These are phyloP conservation scores for Campoplex capitator DNA, from an alignment of 2,888 invertebrate species.

Conservation along the genomic window DNA sequence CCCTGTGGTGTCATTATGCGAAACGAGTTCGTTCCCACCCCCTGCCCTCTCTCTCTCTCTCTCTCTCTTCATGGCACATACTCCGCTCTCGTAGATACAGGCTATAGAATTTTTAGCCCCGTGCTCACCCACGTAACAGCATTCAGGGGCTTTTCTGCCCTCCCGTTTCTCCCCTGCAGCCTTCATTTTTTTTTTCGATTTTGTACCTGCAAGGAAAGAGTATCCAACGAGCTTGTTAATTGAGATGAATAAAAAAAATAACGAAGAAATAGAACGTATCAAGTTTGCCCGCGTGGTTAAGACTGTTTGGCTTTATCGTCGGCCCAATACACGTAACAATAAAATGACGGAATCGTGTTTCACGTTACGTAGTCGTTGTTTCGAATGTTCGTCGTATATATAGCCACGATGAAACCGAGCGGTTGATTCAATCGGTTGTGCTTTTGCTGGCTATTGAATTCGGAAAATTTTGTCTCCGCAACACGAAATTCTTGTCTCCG, in stretches of 20 bases:
- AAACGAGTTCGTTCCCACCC: slow-evolving; percentile 56
- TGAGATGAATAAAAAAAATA: background rate
- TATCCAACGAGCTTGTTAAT: background rate
- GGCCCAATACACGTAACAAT: background rate
- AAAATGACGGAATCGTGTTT: background rate
- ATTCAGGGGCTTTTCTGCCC: background rate
- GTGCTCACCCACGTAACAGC: slow-evolving; percentile 20
- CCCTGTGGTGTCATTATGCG: slow-evolving; percentile 64
- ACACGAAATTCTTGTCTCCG: background rate
- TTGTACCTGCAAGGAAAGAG: background rate
- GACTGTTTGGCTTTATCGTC: background rate
- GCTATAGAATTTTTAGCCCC: slow-evolving; percentile 24
- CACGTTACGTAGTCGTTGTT: background rate
- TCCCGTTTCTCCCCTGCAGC: background rate
- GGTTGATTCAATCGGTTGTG: background rate
- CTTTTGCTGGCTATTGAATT: background rate
- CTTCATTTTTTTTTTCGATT: background rate
- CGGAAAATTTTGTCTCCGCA: background rate
- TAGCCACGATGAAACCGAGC: background rate
- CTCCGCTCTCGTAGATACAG: slow-evolving; percentile 33
- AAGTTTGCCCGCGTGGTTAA: background rate
- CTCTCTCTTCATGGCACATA: background rate
- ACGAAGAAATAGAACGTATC: background rate
- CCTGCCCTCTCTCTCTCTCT: no score
- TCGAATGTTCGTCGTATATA: background rate